Evolutionary conservation across 2,797 vertebrate species (phyloP), one percentile per base, ranked within the genome.

Genomic region (Pangasius sanitwongsei): DNA sequence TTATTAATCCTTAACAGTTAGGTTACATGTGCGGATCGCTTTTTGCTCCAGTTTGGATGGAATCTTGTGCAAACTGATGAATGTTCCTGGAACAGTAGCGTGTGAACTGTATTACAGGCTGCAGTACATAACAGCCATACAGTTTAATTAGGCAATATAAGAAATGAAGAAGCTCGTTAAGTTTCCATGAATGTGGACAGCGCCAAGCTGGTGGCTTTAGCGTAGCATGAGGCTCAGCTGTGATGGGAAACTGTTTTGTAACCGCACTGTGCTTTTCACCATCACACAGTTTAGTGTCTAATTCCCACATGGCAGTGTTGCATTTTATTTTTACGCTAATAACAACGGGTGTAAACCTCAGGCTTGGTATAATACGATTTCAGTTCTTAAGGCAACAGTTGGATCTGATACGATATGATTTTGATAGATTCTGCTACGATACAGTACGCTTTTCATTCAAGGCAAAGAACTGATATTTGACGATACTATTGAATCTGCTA

Each of bases 81-180:
- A 20, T 7, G 37, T 37, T 72, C 2, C 16, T 72, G 37, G 37
- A 74, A 41, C 20, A 28, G 2, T 16, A 13, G 23, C 3, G 1
- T 44, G 25, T 75, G 9, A 5, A 15, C 37, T 77, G 74, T 75
- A 31, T 48, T 61, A 34, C 9, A 34, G 50, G 72, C 41, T 44
- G 25, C 31, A 4, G 23, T 28, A 50, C 61, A 55, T 81, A n/a
- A 41, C 55, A 84, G 41, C 13, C 72, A 37, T 28, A 5, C 2
- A 0, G 11, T 75, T 83, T 77, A 50, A 37, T 82, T 34, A 8
- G 70, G 6, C n/a, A n/a, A 20, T 18, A 37, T 48, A 57, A 67
- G 69, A 86, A 88, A 50, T n/a, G 15, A 77, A 69, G n/a, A 34
- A 5, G 53, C 89, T 87, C 0, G 5, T 88, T 57, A 70, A 80